Percentiles rank a stretch among this genome's conserved stretches.
Evolutionary conservation across 2,797 vertebrate species (phyloP).

Genomic region (Zalophus californianus): DNA sequence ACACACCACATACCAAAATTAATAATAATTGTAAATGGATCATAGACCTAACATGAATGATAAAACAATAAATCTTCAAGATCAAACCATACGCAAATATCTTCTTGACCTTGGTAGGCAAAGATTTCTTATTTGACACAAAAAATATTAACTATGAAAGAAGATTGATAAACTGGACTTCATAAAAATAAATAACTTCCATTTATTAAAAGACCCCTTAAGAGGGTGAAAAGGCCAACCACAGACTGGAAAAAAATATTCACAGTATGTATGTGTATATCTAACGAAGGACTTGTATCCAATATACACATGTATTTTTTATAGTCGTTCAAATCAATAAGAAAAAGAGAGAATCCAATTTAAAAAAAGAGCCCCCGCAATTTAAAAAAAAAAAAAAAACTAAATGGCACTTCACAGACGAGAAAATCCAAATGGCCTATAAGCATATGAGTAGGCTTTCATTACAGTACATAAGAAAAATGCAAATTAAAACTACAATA

Average conservation of each 20-base stretch:
- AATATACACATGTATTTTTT: constrained; percentile 39
- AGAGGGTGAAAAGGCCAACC: neutral
- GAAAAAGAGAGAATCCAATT: neutral
- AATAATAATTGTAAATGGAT: constrained; percentile 40
- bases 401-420: constrained; percentile 20
- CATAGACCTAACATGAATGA: constrained; percentile 3
- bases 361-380: neutral
- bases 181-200: constrained; percentile 44
- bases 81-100: neutral
- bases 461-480: constrained; percentile 49
- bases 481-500: constrained; percentile 41
- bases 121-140: constrained; percentile 37
- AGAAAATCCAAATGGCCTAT: constrained; percentile 21
- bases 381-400: neutral
- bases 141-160: constrained; percentile 42
- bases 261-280: neutral
- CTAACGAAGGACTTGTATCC: neutral
- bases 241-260: constrained; percentile 24
- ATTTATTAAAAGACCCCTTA: neutral
- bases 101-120: constrained; percentile 11
- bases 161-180: constrained; percentile 20
- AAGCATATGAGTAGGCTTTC: constrained; percentile 27
- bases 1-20: constrained; percentile 1
- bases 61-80: constrained; percentile 48
- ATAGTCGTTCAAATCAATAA: constrained; percentile 25